Percentiles rank a stretch among this genome's conserved stretches.
Conservation (phyloP, 2,888 invertebrate species). For the Thysanoteuthis rhombus region DNA sequence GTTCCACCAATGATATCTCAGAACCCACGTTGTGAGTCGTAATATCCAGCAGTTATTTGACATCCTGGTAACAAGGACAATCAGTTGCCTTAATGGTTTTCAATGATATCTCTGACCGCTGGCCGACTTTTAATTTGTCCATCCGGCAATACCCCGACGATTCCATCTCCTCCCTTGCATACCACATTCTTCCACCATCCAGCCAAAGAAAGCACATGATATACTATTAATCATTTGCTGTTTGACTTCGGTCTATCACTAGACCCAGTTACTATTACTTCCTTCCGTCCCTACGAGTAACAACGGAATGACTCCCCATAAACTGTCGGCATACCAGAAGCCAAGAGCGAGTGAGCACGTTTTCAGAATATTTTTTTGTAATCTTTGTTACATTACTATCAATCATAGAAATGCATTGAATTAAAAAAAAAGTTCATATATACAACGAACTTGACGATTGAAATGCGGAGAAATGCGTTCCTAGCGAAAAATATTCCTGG, state of each 20-base stretch:
- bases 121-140: not conserved
- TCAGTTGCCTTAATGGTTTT: no score
- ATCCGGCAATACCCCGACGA: not conserved
- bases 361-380: not conserved
- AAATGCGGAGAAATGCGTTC: no score
- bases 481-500: no score
- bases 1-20: no score
- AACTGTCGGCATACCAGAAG: not conserved
- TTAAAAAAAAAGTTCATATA: no score
- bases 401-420: not conserved
- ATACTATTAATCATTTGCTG: not conserved
- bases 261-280: not conserved
- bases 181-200: not conserved
- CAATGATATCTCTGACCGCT: no score
- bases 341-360: not conserved
- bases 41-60: no score
- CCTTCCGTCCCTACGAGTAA: not conserved
- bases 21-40: no score
- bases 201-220: not conserved
- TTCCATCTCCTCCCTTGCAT: not conserved
- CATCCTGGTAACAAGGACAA: no score
- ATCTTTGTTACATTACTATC: no score
- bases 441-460: no score
- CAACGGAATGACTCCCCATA: not conserved
- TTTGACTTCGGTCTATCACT: not conserved